Evolutionary conservation across 2,797 vertebrate species (phyloP), one percentile per base, ranked within the genome.

Genomic region (Salarias fasciatus): DNA sequence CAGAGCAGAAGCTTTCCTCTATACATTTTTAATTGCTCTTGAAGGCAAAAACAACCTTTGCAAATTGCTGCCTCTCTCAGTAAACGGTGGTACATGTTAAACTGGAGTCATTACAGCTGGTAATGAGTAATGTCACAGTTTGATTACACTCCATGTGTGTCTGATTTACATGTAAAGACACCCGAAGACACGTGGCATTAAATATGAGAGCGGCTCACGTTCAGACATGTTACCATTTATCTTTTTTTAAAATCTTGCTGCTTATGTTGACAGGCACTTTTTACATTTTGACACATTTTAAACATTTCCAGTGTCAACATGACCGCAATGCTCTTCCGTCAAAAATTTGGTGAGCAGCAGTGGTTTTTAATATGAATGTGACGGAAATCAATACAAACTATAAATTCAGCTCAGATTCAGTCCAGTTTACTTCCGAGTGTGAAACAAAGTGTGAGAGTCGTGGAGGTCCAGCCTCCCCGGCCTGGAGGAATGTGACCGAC

Each of bases 1-100:
- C 35, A 72, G 45, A 61, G 53, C 55, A 51, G 51, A 68, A 12
- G 50, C 45, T 3, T 72, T 68, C 31, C 68, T 54, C 63, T 40
- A 42, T 63, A 72, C 43, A 71, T 74, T 80, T 88, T 85, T 78
- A 85, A 87, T 84, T 87, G 50, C 61, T 55, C 78, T 77, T 58
- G 63, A 61, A 82, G 55, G 54, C 60, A 69, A 69, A 70, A 75
- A 62, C 63, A 77, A 70, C 41, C 58, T 53, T 54, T 62, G 55
- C 60, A 73, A 84, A 80, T 76, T 59, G 54, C 35, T 8, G 7
- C 36, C 30, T 69, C 33, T 58, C 66, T 78, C 61, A 63, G 56
- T 53, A 82, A 73, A 79, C 35, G 35, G 38, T 42, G 13, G 43
- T 43, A 28, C 6, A 48, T 45, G 46, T 72, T 63, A 63, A 69